Conservation (phyloP, 2,888 invertebrate genomes). For the Latrodectus hesperus region DNA sequence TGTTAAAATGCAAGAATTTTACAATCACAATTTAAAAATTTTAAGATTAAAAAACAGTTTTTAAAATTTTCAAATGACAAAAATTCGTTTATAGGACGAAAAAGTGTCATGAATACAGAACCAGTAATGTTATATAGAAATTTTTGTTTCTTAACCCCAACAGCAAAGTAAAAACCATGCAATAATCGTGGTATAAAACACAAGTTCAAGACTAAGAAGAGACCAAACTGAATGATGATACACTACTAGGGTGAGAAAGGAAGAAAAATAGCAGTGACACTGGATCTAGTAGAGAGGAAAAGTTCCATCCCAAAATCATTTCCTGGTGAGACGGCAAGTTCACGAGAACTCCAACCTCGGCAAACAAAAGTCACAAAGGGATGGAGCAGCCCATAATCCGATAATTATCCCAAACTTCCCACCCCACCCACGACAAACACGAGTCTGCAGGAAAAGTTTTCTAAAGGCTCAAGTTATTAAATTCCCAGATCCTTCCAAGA, state of each 20-base stretch:
- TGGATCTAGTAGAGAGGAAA: background rate
- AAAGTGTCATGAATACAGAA: too few relatives aligned
- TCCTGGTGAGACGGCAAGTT: background rate
- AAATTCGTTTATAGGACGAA: too few relatives aligned
- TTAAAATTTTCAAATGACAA: too few relatives aligned
- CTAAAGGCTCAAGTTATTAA: constrained; percentile 56
- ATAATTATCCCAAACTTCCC: constrained; percentile 47
- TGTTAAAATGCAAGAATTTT: too few relatives aligned
- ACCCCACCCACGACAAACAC: constrained; percentile 33
- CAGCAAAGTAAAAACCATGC: too few relatives aligned
- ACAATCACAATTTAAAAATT: too few relatives aligned
- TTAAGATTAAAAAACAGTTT: too few relatives aligned
- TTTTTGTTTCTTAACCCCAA: too few relatives aligned
- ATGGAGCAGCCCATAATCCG: constrained; percentile 21
- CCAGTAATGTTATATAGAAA: too few relatives aligned
- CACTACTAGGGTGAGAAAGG: background rate
- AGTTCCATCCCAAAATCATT: background rate
- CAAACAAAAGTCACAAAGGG: constrained; percentile 39
- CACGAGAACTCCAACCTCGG: constrained; percentile 5
- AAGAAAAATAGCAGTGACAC: background rate
- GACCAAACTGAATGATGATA: too few relatives aligned
- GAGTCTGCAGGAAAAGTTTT: constrained; percentile 44
- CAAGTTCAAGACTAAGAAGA: too few relatives aligned
- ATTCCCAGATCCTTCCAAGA: constrained; percentile 22
- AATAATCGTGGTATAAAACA: too few relatives aligned